Percentiles rank a stretch among this genome's conserved stretches.
phyloP scores from a whole-genome alignment of 2,888 invertebrate species.

The Acrobeloides nanus region DNA sequence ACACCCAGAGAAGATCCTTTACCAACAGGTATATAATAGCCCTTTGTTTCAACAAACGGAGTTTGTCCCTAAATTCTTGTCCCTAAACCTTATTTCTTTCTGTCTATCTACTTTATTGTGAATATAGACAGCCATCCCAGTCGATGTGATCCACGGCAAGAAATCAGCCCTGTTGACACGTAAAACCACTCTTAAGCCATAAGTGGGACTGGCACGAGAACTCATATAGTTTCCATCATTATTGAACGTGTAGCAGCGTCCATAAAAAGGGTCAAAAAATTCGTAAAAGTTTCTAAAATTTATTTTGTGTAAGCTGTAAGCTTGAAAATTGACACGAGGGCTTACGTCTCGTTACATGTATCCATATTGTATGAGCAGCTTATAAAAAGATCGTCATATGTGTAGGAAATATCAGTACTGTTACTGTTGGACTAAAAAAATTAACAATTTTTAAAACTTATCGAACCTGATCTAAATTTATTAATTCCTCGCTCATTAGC shows the following conservation, averaged over 20 bases:
- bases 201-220: slow-evolving; percentile 44
- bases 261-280: slow-evolving; percentile 45
- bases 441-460: slow-evolving; percentile 9
- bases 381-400: slow-evolving; percentile 42
- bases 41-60: slow-evolving; percentile 35
- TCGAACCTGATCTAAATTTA: slow-evolving; percentile 7
- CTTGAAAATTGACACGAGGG: background rate
- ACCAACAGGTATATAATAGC: slow-evolving; percentile 39
- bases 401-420: slow-evolving; percentile 22
- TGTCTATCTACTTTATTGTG: slow-evolving; percentile 33
- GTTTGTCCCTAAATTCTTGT: slow-evolving; percentile 38
- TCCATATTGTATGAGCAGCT: slow-evolving; percentile 47
- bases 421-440: slow-evolving; percentile 7
- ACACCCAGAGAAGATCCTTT: slow-evolving; percentile 37
- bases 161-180: slow-evolving; percentile 35
- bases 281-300: slow-evolving; percentile 50
- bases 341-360: slow-evolving; percentile 35
- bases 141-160: slow-evolving; percentile 52
- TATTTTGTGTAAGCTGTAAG: background rate
- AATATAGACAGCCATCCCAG: slow-evolving; percentile 55
- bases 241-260: slow-evolving; percentile 53
- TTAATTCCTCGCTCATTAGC: slow-evolving; percentile 27
- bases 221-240: slow-evolving; percentile 14
- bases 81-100: too few relatives aligned
- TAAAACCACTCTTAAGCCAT: slow-evolving; percentile 51